phyloP scores from a whole-genome alignment of 2,113 vertebrate species.

The Lepisosteus oculatus region DNA sequence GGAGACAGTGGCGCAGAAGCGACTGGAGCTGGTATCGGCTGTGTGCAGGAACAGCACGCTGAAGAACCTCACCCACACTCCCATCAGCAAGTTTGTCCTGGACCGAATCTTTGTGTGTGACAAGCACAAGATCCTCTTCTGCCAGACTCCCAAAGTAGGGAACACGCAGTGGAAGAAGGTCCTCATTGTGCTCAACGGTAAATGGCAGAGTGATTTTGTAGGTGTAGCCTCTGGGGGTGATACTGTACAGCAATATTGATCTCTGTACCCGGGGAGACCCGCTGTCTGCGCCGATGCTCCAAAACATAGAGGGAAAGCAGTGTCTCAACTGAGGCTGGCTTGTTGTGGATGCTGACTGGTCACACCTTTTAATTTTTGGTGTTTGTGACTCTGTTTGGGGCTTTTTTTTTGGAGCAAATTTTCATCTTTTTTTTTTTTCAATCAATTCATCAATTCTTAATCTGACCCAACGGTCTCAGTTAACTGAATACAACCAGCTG shows the following conservation, averaged over 20 bases:
- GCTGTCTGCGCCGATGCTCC: neutral
- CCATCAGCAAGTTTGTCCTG: constrained; percentile 88
- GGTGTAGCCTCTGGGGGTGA: neutral
- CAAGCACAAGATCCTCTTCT: constrained; percentile 95
- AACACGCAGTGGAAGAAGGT: constrained; percentile 99
- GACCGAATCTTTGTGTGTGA: constrained; percentile 97
- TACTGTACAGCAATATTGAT: too few relatives aligned
- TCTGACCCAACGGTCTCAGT: too few relatives aligned
- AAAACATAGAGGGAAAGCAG: neutral
- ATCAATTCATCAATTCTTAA: too few relatives aligned
- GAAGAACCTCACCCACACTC: constrained; percentile 80
- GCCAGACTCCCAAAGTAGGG: constrained; percentile 97
- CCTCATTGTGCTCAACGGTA: constrained; percentile 94
- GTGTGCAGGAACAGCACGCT: constrained; percentile 78
- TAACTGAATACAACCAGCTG: too few relatives aligned
- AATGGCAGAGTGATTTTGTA: constrained; percentile 17
- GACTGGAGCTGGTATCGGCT: constrained; percentile 72
- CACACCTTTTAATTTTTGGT: too few relatives aligned
- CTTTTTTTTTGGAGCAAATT: too few relatives aligned
- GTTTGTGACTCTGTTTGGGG: too few relatives aligned
- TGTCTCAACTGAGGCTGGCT: too few relatives aligned
- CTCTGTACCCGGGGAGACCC: too few relatives aligned
- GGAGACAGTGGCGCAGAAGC: constrained; percentile 64
- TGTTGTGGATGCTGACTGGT: too few relatives aligned
- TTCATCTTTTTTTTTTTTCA: too few relatives aligned